Evolutionary conservation across 1,140 invertebrate genomes (phyloP).

Genomic region (Drosophila setifemur): DNA sequence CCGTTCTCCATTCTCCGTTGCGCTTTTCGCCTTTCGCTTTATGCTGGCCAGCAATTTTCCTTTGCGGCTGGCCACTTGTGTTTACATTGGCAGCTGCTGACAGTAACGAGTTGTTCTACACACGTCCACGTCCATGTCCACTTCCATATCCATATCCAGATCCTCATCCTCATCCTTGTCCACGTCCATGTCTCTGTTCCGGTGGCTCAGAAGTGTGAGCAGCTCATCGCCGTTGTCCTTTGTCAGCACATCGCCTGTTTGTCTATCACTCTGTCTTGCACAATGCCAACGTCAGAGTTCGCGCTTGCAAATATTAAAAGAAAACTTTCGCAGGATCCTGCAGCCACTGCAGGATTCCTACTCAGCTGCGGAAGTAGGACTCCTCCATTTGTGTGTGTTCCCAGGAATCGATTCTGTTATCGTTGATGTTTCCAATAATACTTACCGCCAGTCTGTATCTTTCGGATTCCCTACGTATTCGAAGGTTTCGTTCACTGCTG

Average conservation of each 20-base stretch:
- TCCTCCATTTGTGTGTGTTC: conserved; percentile 18
- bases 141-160: not conserved
- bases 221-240: conserved; percentile 63
- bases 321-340: conserved; percentile 24
- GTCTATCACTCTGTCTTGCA: conserved; percentile 61
- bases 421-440: conserved; percentile 62
- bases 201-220: conserved; percentile 23
- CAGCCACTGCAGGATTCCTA: not conserved
- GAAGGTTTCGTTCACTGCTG: not conserved
- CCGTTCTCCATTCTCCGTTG: conserved; percentile 36
- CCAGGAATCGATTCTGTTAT: conserved; percentile 65
- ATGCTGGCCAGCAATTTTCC: conserved; percentile 52
- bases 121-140: conserved; percentile 42
- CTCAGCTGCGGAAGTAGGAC: conserved; percentile 3
- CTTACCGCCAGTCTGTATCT: not conserved
- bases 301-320: conserved; percentile 65
- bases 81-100: conserved; percentile 77
- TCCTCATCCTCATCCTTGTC: not conserved
- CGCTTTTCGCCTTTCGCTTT: conserved; percentile 52
- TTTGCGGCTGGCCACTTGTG: conserved; percentile 73
- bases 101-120: conserved; percentile 78
- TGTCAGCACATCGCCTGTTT: conserved; percentile 75
- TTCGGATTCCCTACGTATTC: not conserved
- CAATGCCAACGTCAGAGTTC: conserved; percentile 20
- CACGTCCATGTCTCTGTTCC: conserved; percentile 30